Percentiles rank a stretch among this genome's conserved stretches.
Conservation (phyloP, 2,888 invertebrate species). For the Volucella inflata region DNA sequence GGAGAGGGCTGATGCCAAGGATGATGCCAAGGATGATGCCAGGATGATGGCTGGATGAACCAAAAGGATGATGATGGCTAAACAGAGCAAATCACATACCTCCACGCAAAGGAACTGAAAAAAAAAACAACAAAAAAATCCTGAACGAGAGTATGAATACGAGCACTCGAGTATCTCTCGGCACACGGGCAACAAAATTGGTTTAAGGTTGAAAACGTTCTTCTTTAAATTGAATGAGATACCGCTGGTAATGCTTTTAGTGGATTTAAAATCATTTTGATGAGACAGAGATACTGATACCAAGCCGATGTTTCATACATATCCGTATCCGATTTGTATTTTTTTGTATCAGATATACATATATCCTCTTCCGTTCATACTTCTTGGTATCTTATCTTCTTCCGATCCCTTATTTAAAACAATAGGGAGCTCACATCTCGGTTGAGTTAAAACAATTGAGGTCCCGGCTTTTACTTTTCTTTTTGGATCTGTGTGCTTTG, state of each 20-base stretch:
- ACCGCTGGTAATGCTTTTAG: conserved; percentile 69
- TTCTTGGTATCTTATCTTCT: background rate
- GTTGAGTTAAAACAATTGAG: conserved; percentile 12
- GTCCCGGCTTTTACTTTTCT: background rate
- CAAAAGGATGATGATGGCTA: too few species aligned
- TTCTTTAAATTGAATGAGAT: conserved; percentile 69
- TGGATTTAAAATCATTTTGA: conserved; percentile 71
- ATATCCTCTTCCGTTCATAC: background rate
- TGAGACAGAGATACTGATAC: conserved; percentile 62
- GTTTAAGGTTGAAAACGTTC: conserved; percentile 48
- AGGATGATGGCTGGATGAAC: conserved; percentile 23
- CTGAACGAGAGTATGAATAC: background rate
- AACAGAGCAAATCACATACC: conserved; percentile 29
- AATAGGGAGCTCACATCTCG: conserved; percentile 11
- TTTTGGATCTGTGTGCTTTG: too few species aligned
- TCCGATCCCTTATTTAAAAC: background rate
- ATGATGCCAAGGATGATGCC: background rate
- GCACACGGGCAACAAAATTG: conserved; percentile 49
- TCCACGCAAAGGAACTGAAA: background rate
- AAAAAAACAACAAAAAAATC: background rate
- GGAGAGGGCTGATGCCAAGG: background rate
- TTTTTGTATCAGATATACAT: background rate
- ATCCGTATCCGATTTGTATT: background rate
- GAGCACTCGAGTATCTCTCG: background rate
- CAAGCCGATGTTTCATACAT: background rate